Base-by-base conservation (phyloP, 2,113 vertebrate species). In the Erpornis zantholeuca region DNA sequence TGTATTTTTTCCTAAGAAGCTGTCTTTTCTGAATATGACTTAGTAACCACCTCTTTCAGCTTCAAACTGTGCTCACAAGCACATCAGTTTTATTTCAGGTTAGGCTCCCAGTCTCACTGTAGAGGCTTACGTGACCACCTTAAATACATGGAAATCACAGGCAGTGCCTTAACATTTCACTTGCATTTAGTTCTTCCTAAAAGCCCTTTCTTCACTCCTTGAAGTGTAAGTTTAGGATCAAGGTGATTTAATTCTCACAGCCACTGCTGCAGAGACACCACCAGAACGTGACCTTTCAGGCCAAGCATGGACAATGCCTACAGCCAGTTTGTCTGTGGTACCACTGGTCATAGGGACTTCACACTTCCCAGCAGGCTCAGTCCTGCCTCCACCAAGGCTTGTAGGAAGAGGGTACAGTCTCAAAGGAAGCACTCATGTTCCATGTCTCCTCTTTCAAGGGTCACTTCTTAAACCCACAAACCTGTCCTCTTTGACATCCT, bases 401-500 rank as follows among this genome's bases (percentile, higher is more conserved):
- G 0, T 2, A 80, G 90, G 63, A 66, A 7, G 4, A 81, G 29
- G 28, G 71, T 83, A 60, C 11, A 36, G 53, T 64, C 88, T 73
- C 35, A 78, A 82, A 69, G 65, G 68, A 91, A 90, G 20, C 28
- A 79, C 92, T 20, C 44, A 65, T 36, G 47, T 77, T 96, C 82
- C 75, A 29, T 13, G n/a, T 69, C 75, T 96, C 95, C 23, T 86
- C 87, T 68, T 88, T 90, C 85, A 82, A 82, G 91, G 52, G 80
- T 95, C 91, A 83, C 54, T 22, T 72, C 57, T 77, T 97, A 94
- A 93, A 95, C 82, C 94, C 93, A 95, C 89, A 97, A 96, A 97
- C 96, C 68, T 36, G 0, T 94, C 88, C 84, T 88, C 82, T 66
- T 56, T 96, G 95, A 95, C 72, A 71, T 79, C 94, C 91, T 95